Evolutionary conservation across 2,113 vertebrate genomes (phyloP).

Genomic region (Castor canadensis): DNA sequence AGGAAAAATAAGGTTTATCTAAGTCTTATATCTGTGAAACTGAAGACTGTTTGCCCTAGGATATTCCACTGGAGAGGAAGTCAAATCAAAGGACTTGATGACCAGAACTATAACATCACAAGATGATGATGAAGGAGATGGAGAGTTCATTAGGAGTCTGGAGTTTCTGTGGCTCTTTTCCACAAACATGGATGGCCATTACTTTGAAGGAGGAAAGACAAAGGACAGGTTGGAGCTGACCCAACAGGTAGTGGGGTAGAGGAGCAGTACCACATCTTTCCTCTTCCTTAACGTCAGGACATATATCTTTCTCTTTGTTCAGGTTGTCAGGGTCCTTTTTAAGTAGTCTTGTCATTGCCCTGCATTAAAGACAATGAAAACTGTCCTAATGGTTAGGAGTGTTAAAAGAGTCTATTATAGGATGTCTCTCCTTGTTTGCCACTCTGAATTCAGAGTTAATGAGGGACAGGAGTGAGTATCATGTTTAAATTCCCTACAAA

Average conservation of each 20-base stretch:
- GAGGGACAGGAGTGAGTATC: background rate
- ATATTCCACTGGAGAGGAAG: background rate
- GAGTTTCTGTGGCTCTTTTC: background rate
- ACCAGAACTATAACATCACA: background rate
- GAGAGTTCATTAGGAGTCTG: background rate
- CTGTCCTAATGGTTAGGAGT: background rate
- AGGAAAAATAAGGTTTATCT: background rate
- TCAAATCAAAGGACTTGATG: background rate
- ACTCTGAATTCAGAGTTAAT: background rate
- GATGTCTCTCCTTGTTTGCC: background rate
- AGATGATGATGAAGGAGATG: background rate
- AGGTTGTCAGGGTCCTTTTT: accelerated
- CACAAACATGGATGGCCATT: background rate
- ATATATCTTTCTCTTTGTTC: background rate
- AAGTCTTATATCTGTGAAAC: background rate
- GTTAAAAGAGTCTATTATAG: accelerated
- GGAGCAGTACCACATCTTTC: accelerated
- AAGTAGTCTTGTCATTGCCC: background rate
- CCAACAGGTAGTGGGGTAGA: accelerated
- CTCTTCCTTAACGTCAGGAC: background rate
- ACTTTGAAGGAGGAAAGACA: background rate
- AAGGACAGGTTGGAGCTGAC: background rate
- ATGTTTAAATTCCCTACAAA: background rate
- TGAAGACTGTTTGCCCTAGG: background rate
- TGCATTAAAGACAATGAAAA: background rate